A percentile compares a stretch with the other conserved stretches of the same genome.
These are phyloP conservation scores for Eurystomus gularis DNA, from an alignment of 2,113 vertebrate species.

Conservation along the genomic window DNA sequence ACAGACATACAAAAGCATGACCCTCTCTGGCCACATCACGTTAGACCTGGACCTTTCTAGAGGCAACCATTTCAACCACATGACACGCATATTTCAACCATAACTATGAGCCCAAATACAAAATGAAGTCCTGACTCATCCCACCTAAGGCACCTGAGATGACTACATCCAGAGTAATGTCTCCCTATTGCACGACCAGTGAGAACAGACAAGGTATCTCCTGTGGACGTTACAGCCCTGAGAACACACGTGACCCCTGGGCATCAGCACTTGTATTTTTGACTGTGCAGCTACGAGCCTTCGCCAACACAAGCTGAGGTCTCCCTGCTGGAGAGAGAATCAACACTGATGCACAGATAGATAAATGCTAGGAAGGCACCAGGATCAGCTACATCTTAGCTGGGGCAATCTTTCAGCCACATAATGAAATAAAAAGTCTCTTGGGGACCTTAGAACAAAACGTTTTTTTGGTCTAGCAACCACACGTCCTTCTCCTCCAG, in stretches of 20 bases:
- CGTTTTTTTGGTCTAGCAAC: background rate
- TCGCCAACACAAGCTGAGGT: rapidly evolving
- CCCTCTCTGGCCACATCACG: background rate
- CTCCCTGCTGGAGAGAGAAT: background rate
- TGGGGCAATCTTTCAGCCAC: conserved; percentile 11
- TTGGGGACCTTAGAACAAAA: background rate
- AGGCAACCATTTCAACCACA: background rate
- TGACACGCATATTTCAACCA: background rate
- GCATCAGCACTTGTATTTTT: background rate
- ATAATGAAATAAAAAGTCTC: conserved; percentile 8
- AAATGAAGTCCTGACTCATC: background rate
- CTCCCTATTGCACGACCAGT: background rate
- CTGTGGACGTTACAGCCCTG: background rate
- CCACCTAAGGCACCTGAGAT: background rate
- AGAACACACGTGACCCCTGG: background rate
- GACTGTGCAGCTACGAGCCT: rapidly evolving
- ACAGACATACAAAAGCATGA: background rate
- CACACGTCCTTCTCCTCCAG: background rate
- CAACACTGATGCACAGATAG: background rate
- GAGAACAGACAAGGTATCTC: background rate
- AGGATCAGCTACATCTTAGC: background rate
- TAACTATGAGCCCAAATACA: background rate
- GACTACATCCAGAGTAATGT: background rate
- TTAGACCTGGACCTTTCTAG: background rate
- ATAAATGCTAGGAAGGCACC: background rate